Conservation (phyloP, 1,140 invertebrate species). For the Helicoverpa armigera region DNA sequence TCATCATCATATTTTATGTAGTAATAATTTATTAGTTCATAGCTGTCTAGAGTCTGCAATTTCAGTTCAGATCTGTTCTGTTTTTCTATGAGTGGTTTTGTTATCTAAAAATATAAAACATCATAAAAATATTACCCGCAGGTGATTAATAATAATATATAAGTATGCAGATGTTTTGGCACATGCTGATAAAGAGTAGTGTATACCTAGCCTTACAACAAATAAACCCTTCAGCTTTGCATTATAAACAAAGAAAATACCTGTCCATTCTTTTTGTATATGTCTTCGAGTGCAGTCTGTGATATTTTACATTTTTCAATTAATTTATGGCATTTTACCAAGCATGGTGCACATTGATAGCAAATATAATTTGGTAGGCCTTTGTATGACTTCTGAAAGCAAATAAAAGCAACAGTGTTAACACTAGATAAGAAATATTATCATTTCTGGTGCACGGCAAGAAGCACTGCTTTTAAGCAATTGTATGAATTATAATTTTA, state of each 20-base stretch:
- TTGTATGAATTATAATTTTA: too few relatives aligned
- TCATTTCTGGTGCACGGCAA: too few relatives aligned
- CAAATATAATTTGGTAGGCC: not conserved
- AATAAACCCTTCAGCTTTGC: too few relatives aligned
- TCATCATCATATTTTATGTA: constrained; percentile 1
- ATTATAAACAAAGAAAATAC: too few relatives aligned
- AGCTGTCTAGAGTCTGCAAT: not conserved
- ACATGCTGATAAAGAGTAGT: too few relatives aligned
- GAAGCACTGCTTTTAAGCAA: too few relatives aligned
- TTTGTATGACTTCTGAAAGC: not conserved
- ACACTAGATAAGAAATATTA: too few relatives aligned
- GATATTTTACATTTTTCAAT: not conserved
- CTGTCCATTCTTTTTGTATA: too few relatives aligned
- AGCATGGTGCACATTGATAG: constrained; percentile 5
- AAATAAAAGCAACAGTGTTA: not conserved
- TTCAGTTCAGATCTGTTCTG: not conserved
- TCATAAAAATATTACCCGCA: too few relatives aligned
- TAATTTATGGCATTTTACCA: constrained; percentile 12
- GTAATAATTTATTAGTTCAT: not conserved
- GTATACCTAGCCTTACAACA: not conserved
- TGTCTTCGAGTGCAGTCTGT: not conserved
- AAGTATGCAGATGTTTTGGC: too few relatives aligned
- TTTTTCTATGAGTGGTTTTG: not conserved
- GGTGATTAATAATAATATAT: too few relatives aligned
- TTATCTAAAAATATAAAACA: not conserved